Conservation (phyloP, 2,888 invertebrate genomes). For the Gisinianus flammeolus region DNA sequence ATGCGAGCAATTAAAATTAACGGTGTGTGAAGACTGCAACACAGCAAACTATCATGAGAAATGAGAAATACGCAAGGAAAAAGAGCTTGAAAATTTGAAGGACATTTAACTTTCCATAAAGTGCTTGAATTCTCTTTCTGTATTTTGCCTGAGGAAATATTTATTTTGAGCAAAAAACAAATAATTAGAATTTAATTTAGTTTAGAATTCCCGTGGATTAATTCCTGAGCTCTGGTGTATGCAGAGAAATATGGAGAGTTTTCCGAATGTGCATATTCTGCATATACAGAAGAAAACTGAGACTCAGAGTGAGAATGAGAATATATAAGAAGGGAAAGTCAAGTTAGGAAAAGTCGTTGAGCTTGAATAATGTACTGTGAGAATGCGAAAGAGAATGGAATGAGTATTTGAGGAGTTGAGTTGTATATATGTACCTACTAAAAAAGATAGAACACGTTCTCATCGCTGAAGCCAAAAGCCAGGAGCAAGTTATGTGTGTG, state of each 20-base stretch:
- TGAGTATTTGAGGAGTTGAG: not conserved
- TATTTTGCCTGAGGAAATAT: not conserved
- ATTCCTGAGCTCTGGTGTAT: not conserved
- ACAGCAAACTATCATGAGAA: no score
- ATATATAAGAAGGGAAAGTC: no score
- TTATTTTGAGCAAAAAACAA: not conserved
- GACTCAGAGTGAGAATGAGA: not conserved
- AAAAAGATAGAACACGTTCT: conserved; percentile 1
- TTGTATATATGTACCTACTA: not conserved
- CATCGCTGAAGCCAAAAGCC: no score
- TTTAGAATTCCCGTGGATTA: not conserved
- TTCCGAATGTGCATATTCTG: not conserved
- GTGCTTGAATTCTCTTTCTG: no score
- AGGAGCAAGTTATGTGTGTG: conserved; percentile 14
- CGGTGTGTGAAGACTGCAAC: no score
- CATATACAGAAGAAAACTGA: not conserved
- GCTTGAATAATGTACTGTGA: not conserved
- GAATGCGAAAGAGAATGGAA: not conserved
- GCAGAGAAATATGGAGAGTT: not conserved
- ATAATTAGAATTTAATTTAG: not conserved
- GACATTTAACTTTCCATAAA: no score
- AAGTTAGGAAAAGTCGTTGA: not conserved
- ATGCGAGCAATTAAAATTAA: no score
- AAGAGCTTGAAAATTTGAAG: no score
- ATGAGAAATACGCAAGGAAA: no score